Evolutionary conservation across 2,113 vertebrate genomes (phyloP).

Genomic region (Cervus canadensis): DNA sequence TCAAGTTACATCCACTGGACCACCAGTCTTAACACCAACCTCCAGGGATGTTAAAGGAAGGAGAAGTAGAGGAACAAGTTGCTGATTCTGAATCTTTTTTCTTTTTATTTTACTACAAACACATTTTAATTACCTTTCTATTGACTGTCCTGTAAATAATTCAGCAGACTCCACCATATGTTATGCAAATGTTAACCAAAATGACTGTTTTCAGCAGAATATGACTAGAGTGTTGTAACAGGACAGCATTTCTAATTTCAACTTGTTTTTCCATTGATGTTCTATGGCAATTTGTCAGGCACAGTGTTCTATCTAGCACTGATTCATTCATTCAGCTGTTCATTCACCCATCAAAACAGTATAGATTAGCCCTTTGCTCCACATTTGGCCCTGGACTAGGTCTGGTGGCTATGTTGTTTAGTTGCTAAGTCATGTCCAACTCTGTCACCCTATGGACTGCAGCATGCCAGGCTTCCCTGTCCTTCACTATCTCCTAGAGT

Average conservation of each 20-base stretch:
- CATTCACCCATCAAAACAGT: rapidly evolving
- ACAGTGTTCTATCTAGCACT: neutral
- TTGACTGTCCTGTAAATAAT: conserved; percentile 43
- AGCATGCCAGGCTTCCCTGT: neutral
- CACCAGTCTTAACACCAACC: neutral
- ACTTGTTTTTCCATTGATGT: conserved; percentile 35
- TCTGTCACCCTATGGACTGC: neutral
- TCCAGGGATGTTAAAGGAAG: neutral
- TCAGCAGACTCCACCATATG: conserved; percentile 67
- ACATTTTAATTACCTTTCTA: conserved; percentile 67
- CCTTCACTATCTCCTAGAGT: neutral
- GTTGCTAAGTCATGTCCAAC: neutral
- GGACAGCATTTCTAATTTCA: conserved; percentile 56
- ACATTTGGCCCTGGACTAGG: rapidly evolving
- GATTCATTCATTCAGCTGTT: neutral
- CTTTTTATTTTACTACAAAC: conserved; percentile 60
- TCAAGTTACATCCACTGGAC: rapidly evolving
- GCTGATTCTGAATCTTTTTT: conserved; percentile 64
- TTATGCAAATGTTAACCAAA: conserved; percentile 74
- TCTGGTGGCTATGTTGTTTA: rapidly evolving
- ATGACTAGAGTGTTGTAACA: conserved; percentile 40
- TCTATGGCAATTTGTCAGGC: neutral
- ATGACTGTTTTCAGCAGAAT: conserved; percentile 62
- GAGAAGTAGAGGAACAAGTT: conserved; percentile 12
- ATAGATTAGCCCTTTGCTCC: rapidly evolving